Evolutionary conservation across 2,797 vertebrate species (phyloP), one percentile per base, ranked within the genome.

Genomic region (Acipenser transmontanus): DNA sequence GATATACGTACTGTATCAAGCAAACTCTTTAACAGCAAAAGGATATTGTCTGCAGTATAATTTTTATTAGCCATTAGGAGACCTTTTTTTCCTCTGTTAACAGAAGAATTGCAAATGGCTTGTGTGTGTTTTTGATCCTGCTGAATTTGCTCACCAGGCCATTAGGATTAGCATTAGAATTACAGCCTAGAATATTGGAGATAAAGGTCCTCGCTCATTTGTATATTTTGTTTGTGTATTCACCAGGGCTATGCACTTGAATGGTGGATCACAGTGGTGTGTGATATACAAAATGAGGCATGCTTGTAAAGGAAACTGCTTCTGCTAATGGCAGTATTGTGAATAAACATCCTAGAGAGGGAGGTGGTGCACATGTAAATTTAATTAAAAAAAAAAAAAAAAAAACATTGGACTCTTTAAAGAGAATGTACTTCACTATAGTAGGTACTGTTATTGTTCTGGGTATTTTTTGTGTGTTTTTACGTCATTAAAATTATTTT

Each of bases 211-310:
- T 67, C 62, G 60, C 67, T 72, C 70, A 66, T 84, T 87, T 88
- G 81, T 84, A 77, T 85, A 85, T 88, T 90, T 84, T 76, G 75
- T 48, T 62, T 91, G 89, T 91, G 84, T 91, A 90, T 92, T 92
- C 81, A 51, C 63, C 73, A 69, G 74, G 59, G 47, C 14, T 61
- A 11, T 14, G 65, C 73, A 71, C 80, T 81, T 78, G 83, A 77
- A 34, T 62, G 62, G 72, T 64, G 71, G 66, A 6, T 71, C 49
- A 48, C 50, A 70, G 66, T 66, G 47, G 65, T 47, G 64, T 72
- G 80, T 80, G 66, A 83, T 78, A 80, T 72, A 77, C 74, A 76
- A 73, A 80, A 66, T 70, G 68, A 78, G 77, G 76, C 67, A 65
- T 47, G 75, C 71, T 73, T 85, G 72, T 68, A 10, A 70, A 79